phyloP scores from a whole-genome alignment of 2,113 vertebrate genomes.

The Atherinomorus stipes region DNA sequence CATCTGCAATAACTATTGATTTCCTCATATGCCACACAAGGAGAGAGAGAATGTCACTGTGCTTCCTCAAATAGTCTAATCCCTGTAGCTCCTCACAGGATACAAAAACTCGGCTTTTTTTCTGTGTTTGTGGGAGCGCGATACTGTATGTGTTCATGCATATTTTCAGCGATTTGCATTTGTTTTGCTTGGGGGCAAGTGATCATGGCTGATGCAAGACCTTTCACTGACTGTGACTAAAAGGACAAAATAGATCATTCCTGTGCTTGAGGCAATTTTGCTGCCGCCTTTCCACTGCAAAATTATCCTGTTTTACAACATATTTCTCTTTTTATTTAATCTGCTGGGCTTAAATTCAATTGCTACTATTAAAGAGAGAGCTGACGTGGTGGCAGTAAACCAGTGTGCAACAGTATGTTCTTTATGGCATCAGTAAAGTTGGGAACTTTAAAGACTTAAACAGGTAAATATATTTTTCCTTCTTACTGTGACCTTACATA shows the following conservation, averaged over 20 bases:
- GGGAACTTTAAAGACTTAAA: slow-evolving; percentile 29
- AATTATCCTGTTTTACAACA: neutral
- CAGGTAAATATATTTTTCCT: slow-evolving; percentile 17
- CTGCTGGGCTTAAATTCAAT: neutral
- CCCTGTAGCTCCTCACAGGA: slow-evolving; percentile 20
- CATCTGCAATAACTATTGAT: slow-evolving; percentile 66
- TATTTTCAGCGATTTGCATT: slow-evolving; percentile 43
- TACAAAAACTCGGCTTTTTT: neutral
- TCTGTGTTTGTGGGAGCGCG: neutral
- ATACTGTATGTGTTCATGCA: slow-evolving; percentile 20
- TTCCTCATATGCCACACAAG: slow-evolving; percentile 27
- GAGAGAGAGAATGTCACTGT: slow-evolving; percentile 47
- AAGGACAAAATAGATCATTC: slow-evolving; percentile 26
- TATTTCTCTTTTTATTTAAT: neutral
- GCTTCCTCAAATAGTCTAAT: slow-evolving; percentile 27
- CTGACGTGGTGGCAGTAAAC: too few relatives aligned
- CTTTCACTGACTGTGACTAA: slow-evolving; percentile 19
- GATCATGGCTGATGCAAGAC: slow-evolving; percentile 26
- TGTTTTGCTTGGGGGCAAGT: slow-evolving; percentile 20
- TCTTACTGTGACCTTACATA: slow-evolving; percentile 4
- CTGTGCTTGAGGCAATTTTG: neutral
- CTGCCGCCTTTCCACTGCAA: neutral
- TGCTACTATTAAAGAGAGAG: neutral
- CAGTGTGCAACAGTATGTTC: neutral
- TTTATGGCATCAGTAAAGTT: slow-evolving; percentile 24